Evolutionary conservation across 1,140 invertebrate genomes (phyloP).

Genomic region (Panulirus ornatus): DNA sequence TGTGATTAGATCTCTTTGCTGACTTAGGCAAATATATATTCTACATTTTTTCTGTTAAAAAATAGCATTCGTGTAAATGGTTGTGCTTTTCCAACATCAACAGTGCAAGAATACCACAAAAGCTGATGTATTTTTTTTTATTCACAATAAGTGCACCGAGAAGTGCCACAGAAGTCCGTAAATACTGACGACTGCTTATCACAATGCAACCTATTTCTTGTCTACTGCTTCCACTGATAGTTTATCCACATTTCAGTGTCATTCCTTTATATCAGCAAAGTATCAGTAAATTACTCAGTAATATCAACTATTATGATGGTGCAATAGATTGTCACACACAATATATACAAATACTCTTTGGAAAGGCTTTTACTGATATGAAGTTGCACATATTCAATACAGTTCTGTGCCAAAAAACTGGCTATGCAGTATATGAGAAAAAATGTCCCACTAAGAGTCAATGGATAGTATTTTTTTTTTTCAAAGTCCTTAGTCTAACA

Average conservation of each 20-base stretch:
- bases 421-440: background rate
- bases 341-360: slow-evolving; percentile 44
- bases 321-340: slow-evolving; percentile 63
- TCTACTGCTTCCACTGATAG: background rate
- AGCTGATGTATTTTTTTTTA: too few relatives aligned
- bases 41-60: background rate
- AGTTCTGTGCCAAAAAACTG: background rate
- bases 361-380: slow-evolving; percentile 63
- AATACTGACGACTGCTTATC: background rate
- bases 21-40: background rate
- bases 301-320: background rate
- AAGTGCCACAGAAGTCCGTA: background rate
- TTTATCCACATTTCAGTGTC: background rate
- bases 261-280: background rate
- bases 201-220: background rate
- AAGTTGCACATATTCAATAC: background rate
- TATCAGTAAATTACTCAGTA: background rate
- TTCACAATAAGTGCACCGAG: slow-evolving; percentile 16
- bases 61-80: background rate
- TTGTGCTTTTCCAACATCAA: background rate
- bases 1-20: slow-evolving; percentile 20
- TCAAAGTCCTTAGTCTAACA: background rate
- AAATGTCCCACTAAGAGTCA: too few relatives aligned
- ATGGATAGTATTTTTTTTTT: too few relatives aligned
- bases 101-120: background rate